Evolutionary conservation across 2,113 vertebrate genomes (phyloP), one percentile per base, ranked within the genome.

Genomic region (Camelus bactrianus): DNA sequence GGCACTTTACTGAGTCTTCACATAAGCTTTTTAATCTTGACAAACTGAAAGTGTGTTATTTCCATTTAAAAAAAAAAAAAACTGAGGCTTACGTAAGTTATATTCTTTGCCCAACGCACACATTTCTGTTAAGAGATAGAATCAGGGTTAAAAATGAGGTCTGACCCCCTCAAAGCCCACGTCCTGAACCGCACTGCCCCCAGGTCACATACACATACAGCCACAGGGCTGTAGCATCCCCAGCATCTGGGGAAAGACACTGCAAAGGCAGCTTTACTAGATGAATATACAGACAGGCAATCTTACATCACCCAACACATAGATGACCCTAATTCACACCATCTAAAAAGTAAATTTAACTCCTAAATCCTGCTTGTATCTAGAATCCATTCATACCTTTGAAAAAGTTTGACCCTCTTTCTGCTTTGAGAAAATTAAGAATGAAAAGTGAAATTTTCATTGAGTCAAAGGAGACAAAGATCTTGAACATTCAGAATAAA

Each of bases 211-310:
- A 75, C 19, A 65, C 38, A 65, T 1, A 22, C 12, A 3, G 19
- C 8, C 30, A 6, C 0, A 0, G n/a, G 0, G 3, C 42, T 1
- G 0, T 0, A 12, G 11, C 12, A 24, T 32, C 67, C 6, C 17
- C 17, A 56, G n/a, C 9, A 83, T 50, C 82, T 14, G 13, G 32
- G 14, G 48, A 65, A 70, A 85, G 50, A 75, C n/a, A 42, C 26
- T 75, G 79, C 38, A 90, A 84, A 83, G 30, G 32, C 14, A 75
- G 81, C 5, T 15, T 60, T 42, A 19, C 28, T 12, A 50, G 15
- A 52, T 16, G 16, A 79, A 80, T 42, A 54, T 13, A 10, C 3
- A 79, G 22, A 35, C 19, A 48, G 48, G 62, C 15, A 13, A 50
- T 50, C 70, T 87, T 50, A 81, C 89, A 48, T 28, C 42, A 79